A percentile compares a stretch with the other conserved stretches of the same genome.
These are phyloP conservation scores for Alligator mississippiensis DNA, from an alignment of 2,113 vertebrate species.

Conservation along the genomic window DNA sequence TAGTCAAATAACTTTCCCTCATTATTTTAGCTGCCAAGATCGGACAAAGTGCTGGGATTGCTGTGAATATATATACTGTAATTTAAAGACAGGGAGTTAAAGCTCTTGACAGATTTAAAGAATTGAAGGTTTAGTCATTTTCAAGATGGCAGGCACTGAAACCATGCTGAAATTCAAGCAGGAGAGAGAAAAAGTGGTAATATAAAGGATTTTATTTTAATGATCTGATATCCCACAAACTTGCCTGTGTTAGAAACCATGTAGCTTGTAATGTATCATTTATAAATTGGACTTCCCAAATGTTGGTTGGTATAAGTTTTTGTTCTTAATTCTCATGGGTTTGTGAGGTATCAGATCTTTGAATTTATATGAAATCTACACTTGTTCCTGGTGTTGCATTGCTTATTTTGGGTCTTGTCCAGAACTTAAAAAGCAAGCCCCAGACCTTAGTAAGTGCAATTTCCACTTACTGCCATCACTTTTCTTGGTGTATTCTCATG, in stretches of 20 bases:
- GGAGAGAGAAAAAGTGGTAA: neutral
- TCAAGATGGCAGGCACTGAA: neutral
- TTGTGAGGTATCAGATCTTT: neutral
- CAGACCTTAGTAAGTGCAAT: neutral
- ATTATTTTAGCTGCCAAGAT: neutral
- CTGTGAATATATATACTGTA: slow-evolving; percentile 20
- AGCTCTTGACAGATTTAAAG: neutral
- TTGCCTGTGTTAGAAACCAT: neutral
- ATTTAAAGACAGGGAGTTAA: slow-evolving; percentile 24
- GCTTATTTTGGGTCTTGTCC: neutral
- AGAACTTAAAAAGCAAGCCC: neutral
- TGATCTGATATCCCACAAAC: neutral
- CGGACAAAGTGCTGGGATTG: neutral
- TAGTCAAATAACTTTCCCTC: slow-evolving; percentile 17
- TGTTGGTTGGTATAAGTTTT: neutral
- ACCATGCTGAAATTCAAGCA: neutral
- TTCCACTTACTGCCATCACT: neutral
- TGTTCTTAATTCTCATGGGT: neutral
- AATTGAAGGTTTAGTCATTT: neutral
- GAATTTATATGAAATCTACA: slow-evolving; percentile 19
- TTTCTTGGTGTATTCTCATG: neutral
- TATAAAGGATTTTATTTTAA: neutral
- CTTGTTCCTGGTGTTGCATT: neutral
- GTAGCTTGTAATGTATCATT: neutral
- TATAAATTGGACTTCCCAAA: slow-evolving; percentile 2